phyloP scores from a whole-genome alignment of 2,797 vertebrate species.

The Manis javanica region DNA sequence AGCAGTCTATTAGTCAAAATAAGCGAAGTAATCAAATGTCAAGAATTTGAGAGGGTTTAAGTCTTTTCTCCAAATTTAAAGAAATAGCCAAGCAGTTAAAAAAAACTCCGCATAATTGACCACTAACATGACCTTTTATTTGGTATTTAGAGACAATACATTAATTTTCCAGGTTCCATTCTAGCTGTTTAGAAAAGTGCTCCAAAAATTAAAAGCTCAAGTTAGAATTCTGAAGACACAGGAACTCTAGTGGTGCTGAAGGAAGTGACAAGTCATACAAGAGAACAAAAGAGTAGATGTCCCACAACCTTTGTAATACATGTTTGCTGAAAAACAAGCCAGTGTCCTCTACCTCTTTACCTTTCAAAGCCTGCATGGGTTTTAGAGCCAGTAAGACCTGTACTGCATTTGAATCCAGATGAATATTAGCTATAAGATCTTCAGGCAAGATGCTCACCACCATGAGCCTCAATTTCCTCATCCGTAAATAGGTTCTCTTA shows the following conservation, averaged over 20 bases:
- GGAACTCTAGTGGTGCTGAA: not conserved
- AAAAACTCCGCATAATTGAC: not conserved
- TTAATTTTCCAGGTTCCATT: conserved; percentile 1
- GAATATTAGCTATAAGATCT: not conserved
- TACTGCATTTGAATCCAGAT: conserved; percentile 23
- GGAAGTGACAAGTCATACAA: not conserved
- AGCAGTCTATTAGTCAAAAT: conserved; percentile 2
- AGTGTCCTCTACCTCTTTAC: not conserved
- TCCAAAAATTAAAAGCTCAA: conserved; percentile 26
- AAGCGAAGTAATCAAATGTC: not conserved
- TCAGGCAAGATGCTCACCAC: not conserved
- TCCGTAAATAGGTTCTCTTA: not conserved
- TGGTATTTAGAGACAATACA: conserved; percentile 1
- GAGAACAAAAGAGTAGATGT: not conserved
- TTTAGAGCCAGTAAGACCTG: not conserved
- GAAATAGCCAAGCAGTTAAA: not conserved
- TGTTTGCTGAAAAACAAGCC: not conserved
- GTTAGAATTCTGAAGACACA: not conserved
- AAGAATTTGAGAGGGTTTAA: not conserved
- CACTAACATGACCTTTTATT: conserved; percentile 17
- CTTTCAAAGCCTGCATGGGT: not conserved
- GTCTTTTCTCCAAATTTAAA: conserved; percentile 7
- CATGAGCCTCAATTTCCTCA: not conserved
- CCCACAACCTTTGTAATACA: not conserved
- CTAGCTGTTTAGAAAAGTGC: conserved; percentile 33